Percentiles rank a stretch among this genome's conserved stretches.
Conservation (phyloP, 2,113 vertebrate genomes). For the Xenotilapia leptura region DNA sequence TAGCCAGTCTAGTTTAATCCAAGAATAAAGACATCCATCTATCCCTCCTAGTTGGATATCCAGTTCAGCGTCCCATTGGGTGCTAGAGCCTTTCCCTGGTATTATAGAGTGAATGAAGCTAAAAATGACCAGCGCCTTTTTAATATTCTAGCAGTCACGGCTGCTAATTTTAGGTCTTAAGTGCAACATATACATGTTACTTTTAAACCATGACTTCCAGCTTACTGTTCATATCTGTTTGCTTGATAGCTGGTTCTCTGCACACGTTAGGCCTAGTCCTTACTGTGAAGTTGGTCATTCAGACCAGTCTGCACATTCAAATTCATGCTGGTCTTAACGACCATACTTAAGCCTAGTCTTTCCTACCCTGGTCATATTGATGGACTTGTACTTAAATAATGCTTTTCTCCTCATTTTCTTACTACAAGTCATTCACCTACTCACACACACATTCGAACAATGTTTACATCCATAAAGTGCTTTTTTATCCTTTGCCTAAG, state of each 20-base stretch:
- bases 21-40: background rate
- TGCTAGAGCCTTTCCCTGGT: background rate
- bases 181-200: background rate
- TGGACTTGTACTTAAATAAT: background rate
- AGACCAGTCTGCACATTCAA: background rate
- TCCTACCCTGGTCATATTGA: background rate
- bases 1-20: background rate
- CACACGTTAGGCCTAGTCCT: background rate
- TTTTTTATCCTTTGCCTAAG: background rate
- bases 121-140: background rate
- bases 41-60: background rate
- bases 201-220: background rate
- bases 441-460: background rate
- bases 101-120: background rate
- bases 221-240: background rate
- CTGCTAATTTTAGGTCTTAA: background rate
- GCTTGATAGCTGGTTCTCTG: background rate
- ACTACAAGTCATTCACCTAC: background rate
- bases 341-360: background rate
- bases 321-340: background rate
- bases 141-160: background rate
- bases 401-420: background rate
- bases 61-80: background rate
- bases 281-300: background rate
- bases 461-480: background rate